Evolutionary conservation across 2,797 vertebrate genomes (phyloP).

Genomic region (Hirundo rustica): DNA sequence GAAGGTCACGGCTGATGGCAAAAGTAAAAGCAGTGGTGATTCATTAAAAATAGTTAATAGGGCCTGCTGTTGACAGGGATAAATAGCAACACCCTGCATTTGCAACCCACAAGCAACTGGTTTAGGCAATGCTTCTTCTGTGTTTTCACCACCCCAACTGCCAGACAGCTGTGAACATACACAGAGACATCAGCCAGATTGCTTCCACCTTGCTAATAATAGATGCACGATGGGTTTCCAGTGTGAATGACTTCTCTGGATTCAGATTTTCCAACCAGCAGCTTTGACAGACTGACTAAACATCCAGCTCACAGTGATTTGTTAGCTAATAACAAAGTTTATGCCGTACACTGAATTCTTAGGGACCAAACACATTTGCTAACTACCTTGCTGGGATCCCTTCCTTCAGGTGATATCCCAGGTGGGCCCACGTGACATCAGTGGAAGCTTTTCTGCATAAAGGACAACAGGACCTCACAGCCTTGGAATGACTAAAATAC

Average conservation of each 20-base stretch:
- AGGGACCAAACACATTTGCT: not conserved
- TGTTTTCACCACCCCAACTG: not conserved
- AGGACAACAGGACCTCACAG: not conserved
- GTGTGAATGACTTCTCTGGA: conserved; percentile 14
- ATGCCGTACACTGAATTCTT: not conserved
- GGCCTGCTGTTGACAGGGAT: conserved; percentile 73
- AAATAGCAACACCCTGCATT: conserved; percentile 69
- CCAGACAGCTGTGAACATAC: conserved; percentile 50
- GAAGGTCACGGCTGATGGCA: conserved; percentile 90
- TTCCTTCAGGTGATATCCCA: not conserved
- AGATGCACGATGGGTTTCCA: conserved; percentile 27
- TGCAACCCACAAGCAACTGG: conserved; percentile 61
- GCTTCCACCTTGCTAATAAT: conserved; percentile 38
- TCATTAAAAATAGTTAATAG: conserved; percentile 85
- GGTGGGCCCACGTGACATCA: not conserved
- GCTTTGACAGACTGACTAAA: conserved; percentile 10
- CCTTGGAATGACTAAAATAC: not conserved
- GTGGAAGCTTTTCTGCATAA: not conserved
- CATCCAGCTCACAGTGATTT: not conserved
- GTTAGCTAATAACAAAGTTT: conserved; percentile 15
- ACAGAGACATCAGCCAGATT: conserved; percentile 43
- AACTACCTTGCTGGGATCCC: not conserved
- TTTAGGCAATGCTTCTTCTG: conserved; percentile 62
- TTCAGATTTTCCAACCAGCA: conserved; percentile 12
- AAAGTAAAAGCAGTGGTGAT: conserved; percentile 81